phyloP scores from a whole-genome alignment of 2,113 vertebrate genomes.

The Eurystomus gularis region DNA sequence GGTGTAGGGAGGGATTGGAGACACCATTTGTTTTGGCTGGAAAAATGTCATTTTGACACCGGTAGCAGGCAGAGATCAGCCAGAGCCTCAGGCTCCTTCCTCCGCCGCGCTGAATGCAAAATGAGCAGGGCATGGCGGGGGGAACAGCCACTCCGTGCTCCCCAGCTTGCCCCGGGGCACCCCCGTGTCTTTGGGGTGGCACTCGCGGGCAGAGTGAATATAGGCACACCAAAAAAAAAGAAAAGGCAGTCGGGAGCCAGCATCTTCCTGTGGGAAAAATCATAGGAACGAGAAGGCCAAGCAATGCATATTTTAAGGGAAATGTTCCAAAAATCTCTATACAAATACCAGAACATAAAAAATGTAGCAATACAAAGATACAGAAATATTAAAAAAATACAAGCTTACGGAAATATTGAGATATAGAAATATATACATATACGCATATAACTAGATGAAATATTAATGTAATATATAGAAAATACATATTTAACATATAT shows the following conservation, averaged over 20 bases:
- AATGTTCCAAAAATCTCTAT: background rate
- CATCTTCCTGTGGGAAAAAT: slow-evolving; percentile 9
- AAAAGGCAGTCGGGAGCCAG: background rate
- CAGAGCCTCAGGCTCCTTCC: slow-evolving; percentile 5
- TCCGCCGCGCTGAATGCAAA: background rate
- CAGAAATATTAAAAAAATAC: background rate
- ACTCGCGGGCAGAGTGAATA: background rate
- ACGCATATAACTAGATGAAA: background rate
- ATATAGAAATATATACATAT: background rate
- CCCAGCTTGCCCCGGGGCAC: background rate
- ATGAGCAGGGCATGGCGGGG: background rate
- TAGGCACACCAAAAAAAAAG: background rate
- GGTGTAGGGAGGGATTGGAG: background rate
- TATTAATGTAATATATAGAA: background rate
- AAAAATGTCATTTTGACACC: slow-evolving; percentile 31
- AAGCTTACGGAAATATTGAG: background rate
- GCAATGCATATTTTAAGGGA: slow-evolving; percentile 37
- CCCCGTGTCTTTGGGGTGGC: background rate
- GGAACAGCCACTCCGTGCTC: background rate
- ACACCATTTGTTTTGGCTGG: background rate
- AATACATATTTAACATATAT: background rate
- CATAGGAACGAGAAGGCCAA: background rate
- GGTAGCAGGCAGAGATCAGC: background rate
- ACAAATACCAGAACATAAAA: background rate
- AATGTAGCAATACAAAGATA: background rate